Evolutionary conservation across 1,140 invertebrate species (phyloP).

Genomic region (Drosophila sulfurigaster): DNA sequence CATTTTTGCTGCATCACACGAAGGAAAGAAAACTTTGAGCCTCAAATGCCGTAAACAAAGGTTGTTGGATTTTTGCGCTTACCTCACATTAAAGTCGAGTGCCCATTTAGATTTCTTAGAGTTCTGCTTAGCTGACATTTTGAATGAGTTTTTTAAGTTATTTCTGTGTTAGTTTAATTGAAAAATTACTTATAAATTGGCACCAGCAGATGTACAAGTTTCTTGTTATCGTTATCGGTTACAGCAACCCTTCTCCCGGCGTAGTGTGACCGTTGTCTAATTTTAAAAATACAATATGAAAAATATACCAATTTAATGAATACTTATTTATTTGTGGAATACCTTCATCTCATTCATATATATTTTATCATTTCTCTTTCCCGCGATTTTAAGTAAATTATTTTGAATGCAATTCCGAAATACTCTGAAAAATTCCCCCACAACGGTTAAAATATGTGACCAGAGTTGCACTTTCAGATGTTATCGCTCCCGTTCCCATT

Average conservation of each 20-base stretch:
- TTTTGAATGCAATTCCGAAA: too few species aligned
- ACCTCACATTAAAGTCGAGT: conserved; percentile 77
- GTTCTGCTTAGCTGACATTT: conserved; percentile 78
- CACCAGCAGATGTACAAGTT: conserved; percentile 4
- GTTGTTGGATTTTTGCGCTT: conserved; percentile 3
- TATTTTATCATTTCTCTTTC: too few species aligned
- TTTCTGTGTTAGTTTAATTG: conserved; percentile 50
- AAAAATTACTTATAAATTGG: conserved; percentile 56
- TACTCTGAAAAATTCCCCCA: too few species aligned
- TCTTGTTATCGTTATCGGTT: conserved; percentile 33
- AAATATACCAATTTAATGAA: background rate
- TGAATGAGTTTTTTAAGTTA: conserved; percentile 27
- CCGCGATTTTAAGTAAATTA: too few species aligned
- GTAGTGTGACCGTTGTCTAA: background rate
- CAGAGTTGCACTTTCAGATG: background rate
- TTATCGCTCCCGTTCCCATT: background rate
- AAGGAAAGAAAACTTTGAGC: conserved; percentile 7
- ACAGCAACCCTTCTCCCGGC: conserved; percentile 28
- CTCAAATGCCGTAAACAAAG: background rate
- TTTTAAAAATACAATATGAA: background rate
- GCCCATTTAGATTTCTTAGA: conserved; percentile 80
- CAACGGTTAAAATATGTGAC: background rate
- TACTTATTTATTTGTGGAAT: too few species aligned
- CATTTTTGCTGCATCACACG: conserved; percentile 67
- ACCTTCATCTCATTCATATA: too few species aligned